Base-by-base conservation (phyloP, 2,797 vertebrate genomes). In the Lithobates sylvaticus region DNA sequence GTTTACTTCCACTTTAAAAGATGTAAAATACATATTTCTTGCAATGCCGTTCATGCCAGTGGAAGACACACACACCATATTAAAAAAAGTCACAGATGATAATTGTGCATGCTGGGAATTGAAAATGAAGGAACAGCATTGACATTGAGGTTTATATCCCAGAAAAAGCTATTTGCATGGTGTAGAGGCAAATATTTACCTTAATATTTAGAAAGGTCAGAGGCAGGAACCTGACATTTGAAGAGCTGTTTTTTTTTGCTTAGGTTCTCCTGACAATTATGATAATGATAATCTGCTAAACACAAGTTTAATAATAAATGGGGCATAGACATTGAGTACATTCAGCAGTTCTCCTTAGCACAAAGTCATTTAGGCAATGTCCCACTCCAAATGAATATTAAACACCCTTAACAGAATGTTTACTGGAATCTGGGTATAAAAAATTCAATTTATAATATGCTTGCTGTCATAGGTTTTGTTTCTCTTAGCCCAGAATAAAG, bases 181-280 rank as follows among this genome's bases (percentile, higher is more conserved):
- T 9, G 26, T 36, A 15, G 42, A 21, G 0, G 76, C 76, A 79
- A 84, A 85, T 79, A 85, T 85, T 85, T 85, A 73, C 69, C 69
- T 67, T 65, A 79, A 79, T 85, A 78, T 73, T 85, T 79, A 73
- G 36, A 85, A 85, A 85, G 67, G 68, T 85, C 83, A 50, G 47
- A 79, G 69, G 26, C 68, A 27, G 39, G 34, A 85, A 47, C 12
- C 16, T 79, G 76, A 79, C 76, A 85, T 85, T 85, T 85, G 18
- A 79, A 72, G 61, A 79, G 83, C 34, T 23, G 61, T 26, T 26
- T 79, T 26, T 79, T 81, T 72, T 65, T 79, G 50, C 69, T 50
- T 39, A 10, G 26, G 50, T 79, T 79, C 76, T 44, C 54, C 83
- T 85, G 76, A 54, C 83, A 85, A 73, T 73, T 85, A 79, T 78